phyloP scores from a whole-genome alignment of 2,113 vertebrate genomes.

The Phrynosoma platyrhinos region DNA sequence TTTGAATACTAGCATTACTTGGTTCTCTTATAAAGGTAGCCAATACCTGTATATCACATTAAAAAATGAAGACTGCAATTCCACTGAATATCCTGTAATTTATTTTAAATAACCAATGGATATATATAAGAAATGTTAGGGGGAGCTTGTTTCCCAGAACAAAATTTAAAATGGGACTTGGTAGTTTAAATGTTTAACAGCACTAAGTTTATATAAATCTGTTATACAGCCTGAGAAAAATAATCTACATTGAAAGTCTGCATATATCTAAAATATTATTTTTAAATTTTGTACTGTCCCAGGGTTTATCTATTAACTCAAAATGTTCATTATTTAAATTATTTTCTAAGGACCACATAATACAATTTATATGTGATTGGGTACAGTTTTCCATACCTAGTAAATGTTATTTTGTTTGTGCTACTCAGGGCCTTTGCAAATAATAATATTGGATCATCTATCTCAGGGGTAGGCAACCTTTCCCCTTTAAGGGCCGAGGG shows the following conservation, averaged over 20 bases:
- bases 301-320: not conserved
- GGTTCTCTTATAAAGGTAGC: constrained; percentile 19
- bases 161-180: not conserved
- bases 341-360: not conserved
- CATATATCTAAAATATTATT: not conserved
- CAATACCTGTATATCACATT: not conserved
- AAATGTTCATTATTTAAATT: not conserved
- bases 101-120: not conserved
- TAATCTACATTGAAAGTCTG: not conserved
- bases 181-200: not conserved
- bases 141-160: no score
- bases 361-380: not conserved
- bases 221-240: not conserved
- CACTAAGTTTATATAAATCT: not conserved
- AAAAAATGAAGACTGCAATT: not conserved
- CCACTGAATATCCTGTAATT: not conserved
- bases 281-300: not conserved
- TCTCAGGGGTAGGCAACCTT: no score
- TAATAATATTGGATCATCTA: not conserved
- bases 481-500: no score
- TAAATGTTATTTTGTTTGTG: not conserved
- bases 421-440: not conserved
- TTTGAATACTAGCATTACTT: constrained; percentile 43
- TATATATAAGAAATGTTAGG: no score
- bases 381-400: not conserved